Conservation (phyloP, 2,113 vertebrate genomes). For the Myodes glareolus region DNA sequence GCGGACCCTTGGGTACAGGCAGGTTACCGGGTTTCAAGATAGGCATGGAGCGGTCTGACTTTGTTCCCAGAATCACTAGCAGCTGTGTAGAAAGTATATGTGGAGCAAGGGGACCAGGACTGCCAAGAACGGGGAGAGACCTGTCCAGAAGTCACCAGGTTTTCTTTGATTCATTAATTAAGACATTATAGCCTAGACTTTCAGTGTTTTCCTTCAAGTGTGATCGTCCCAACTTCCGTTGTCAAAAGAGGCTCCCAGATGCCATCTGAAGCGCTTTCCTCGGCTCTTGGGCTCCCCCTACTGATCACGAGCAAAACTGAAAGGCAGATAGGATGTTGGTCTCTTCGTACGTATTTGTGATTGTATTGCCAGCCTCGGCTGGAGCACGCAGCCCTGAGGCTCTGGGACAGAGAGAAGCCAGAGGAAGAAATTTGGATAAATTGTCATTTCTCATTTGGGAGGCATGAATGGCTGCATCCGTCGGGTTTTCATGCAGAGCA, state of each 20-base stretch:
- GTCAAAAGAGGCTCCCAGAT: neutral
- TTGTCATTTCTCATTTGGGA: neutral
- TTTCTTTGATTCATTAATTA: neutral
- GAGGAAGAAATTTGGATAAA: neutral
- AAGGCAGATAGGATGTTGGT: no score
- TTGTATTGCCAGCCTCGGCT: neutral
- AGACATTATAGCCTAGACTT: neutral
- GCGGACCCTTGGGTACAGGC: no score
- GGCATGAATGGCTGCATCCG: neutral
- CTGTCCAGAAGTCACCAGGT: neutral
- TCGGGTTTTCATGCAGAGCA: neutral
- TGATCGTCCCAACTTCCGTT: neutral
- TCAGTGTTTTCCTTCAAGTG: neutral
- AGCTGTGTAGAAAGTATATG: neutral
- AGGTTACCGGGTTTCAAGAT: neutral
- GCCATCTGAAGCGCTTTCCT: neutral
- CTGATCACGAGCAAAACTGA: neutral
- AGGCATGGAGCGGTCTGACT: neutral
- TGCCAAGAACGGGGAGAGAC: neutral
- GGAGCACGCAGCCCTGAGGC: rapidly evolving
- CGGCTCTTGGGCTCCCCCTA: neutral
- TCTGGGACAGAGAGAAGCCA: neutral
- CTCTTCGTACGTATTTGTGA: neutral
- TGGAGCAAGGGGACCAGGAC: neutral
- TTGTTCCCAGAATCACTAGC: neutral